phyloP scores from a whole-genome alignment of 2,797 vertebrate species.

The Okamejei kenojei region DNA sequence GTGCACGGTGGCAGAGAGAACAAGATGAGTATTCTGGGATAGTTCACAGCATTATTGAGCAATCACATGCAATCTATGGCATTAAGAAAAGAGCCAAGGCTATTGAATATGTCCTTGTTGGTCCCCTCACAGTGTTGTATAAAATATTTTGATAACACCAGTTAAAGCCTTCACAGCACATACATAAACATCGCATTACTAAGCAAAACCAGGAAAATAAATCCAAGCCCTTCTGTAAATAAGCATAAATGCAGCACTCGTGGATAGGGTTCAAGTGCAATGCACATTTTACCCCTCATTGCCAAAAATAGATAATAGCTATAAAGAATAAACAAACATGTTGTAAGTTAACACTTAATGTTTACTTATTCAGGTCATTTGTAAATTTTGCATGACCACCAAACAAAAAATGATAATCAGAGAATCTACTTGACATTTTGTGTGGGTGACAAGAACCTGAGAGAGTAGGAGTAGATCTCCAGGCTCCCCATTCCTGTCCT shows the following conservation, averaged over 20 bases:
- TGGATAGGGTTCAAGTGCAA: background rate
- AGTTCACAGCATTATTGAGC: background rate
- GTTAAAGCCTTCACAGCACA: background rate
- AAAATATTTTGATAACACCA: background rate
- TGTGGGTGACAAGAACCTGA: too few relatives aligned
- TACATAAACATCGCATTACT: background rate
- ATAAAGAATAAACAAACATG: background rate
- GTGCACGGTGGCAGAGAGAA: too few relatives aligned
- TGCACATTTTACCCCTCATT: background rate
- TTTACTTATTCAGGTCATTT: too few relatives aligned
- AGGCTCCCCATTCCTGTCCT: too few relatives aligned
- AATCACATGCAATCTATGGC: background rate
- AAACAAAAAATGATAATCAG: too few relatives aligned
- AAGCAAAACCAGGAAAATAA: background rate
- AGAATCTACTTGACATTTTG: background rate
- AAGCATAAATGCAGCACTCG: background rate
- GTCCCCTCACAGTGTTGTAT: background rate
- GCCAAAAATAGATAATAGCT: background rate
- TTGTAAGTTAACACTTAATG: too few relatives aligned
- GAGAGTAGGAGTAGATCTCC: too few relatives aligned
- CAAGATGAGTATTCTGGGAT: too few relatives aligned
- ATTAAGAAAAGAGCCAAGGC: background rate
- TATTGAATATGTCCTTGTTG: background rate
- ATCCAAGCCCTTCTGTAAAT: background rate
- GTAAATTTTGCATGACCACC: too few relatives aligned